phyloP scores from a whole-genome alignment of 2,888 invertebrate species.

The Orthonevra nobilis region DNA sequence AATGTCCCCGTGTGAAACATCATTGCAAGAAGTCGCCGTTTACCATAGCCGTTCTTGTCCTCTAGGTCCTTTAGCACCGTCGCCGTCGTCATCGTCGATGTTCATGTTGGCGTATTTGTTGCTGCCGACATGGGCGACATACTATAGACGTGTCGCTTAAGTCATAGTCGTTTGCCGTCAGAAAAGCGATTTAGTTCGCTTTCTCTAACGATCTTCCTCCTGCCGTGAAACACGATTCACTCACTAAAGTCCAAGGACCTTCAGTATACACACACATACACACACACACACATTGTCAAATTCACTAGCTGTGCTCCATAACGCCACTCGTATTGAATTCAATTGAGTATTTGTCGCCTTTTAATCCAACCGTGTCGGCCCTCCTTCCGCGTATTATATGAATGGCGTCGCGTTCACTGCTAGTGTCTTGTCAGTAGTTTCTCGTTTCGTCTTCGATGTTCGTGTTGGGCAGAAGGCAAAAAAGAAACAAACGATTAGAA shows the following conservation, averaged over 20 bases:
- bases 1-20: conserved; percentile 58
- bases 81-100: conserved; percentile 3
- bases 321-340: conserved; percentile 54
- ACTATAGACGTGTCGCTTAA: conserved; percentile 60
- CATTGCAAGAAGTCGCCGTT: conserved; percentile 40
- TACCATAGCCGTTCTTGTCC: background rate
- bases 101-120: conserved; percentile 36
- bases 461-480: conserved; percentile 39
- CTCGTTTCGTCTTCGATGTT: conserved; percentile 44
- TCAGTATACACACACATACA: conserved; percentile 4
- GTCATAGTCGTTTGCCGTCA: conserved; percentile 51
- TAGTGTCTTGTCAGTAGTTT: conserved; percentile 62
- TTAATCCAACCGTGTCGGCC: conserved; percentile 15
- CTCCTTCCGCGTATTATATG: conserved; percentile 12
- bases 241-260: conserved; percentile 40
- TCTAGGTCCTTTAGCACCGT: conserved; percentile 1
- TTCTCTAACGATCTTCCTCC: conserved; percentile 66
- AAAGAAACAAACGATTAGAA: conserved; percentile 12
- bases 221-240: conserved; percentile 57
- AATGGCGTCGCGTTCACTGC: conserved; percentile 23
- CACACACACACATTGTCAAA: conserved; percentile 6
- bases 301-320: too few relatives aligned
- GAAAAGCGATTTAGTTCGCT: conserved; percentile 66
- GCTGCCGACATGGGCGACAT: conserved; percentile 46
- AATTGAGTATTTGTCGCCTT: conserved; percentile 67